Conservation (phyloP, 2,888 invertebrate genomes). For the Danaus chrysippus region DNA sequence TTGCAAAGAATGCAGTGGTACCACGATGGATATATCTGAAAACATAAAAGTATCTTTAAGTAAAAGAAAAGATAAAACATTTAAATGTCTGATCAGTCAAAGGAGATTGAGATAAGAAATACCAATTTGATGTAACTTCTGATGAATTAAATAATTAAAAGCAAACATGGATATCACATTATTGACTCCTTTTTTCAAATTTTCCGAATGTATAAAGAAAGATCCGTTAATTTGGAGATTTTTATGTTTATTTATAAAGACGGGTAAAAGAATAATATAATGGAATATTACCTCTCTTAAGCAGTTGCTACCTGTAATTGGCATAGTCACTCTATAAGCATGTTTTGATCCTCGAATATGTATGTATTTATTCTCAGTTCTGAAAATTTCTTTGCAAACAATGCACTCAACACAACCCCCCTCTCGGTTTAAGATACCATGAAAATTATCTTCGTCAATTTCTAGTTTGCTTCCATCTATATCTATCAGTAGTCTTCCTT, state of each 20-base stretch:
- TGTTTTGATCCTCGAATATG: constrained; percentile 32
- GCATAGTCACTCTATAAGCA: constrained; percentile 27
- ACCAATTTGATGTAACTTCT: no score
- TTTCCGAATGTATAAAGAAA: no score
- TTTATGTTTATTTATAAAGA: no score
- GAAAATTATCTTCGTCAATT: constrained; percentile 32
- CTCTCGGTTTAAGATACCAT: constrained; percentile 27
- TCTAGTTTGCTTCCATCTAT: constrained; percentile 30
- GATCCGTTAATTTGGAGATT: no score
- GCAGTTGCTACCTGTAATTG: constrained; percentile 33
- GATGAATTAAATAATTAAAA: no score
- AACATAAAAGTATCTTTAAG: background rate
- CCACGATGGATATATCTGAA: constrained; percentile 19
- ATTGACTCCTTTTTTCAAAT: no score
- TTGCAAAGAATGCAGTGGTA: constrained; percentile 38
- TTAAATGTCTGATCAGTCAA: no score
- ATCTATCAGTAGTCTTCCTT: constrained; percentile 19
- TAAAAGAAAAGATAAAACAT: no score
- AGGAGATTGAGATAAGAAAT: no score
- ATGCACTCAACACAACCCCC: constrained; percentile 10
- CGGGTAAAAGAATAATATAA: no score
- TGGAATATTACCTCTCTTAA: constrained; percentile 32
- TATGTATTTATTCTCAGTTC: background rate
- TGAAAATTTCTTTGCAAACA: constrained; percentile 20
- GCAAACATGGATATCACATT: no score